phyloP scores from a whole-genome alignment of 2,797 vertebrate species.

The Oreortyx pictus region DNA sequence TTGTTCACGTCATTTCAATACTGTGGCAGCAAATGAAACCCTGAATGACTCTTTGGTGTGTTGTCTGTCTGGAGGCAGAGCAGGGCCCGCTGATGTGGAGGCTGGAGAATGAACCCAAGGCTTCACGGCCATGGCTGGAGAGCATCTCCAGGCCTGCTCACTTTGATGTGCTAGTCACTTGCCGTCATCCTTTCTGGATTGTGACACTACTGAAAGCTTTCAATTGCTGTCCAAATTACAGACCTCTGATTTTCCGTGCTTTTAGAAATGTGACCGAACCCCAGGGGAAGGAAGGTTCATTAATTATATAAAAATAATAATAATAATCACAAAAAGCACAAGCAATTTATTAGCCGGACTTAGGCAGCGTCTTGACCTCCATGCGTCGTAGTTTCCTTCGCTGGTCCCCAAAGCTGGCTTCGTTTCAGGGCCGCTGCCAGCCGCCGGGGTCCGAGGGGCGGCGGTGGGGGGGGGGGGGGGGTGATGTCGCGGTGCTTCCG shows the following conservation, averaged over 20 bases:
- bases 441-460: slow-evolving; percentile 18
- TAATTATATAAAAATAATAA: not conserved
- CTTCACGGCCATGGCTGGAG: not conserved
- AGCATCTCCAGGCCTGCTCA: accelerated
- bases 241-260: not conserved
- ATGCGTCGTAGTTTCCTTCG: not conserved
- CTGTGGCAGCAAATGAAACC: accelerated
- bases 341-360: not conserved
- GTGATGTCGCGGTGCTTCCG: not conserved
- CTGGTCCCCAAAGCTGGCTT: accelerated
- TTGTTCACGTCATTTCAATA: not conserved
- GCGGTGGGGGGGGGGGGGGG: not conserved
- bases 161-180: accelerated
- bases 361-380: not conserved
- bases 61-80: not conserved
- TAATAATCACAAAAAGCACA: not conserved
- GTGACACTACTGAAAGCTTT: not conserved
- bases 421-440: not conserved
- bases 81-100: accelerated
- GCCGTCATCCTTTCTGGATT: not conserved
- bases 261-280: not conserved
- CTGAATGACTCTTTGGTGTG: not conserved
- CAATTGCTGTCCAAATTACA: not conserved
- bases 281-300: not conserved
- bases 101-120: not conserved